Evolutionary conservation across 2,888 invertebrate genomes (phyloP).

Genomic region (Erannis defoliaria): DNA sequence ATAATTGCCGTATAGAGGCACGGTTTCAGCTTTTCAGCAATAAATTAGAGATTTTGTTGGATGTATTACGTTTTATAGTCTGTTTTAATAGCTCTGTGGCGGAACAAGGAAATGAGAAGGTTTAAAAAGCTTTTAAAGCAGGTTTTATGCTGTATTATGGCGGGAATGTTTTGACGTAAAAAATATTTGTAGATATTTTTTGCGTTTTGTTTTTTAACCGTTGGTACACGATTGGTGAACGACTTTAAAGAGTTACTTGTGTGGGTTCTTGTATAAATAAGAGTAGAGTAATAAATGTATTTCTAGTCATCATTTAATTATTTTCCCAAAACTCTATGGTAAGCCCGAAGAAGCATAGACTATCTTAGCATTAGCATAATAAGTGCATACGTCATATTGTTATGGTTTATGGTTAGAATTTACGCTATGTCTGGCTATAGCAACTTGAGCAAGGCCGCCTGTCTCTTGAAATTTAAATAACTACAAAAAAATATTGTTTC

Average conservation of each 20-base stretch:
- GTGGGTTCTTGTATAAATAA: neutral
- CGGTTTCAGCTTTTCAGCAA: conserved; percentile 30
- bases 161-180: conserved; percentile 14
- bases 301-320: too few species aligned
- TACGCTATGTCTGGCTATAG: too few species aligned
- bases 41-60: conserved; percentile 40
- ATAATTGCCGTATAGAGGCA: conserved; percentile 28
- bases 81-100: conserved; percentile 34
- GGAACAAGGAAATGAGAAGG: conserved; percentile 41
- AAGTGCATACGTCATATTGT: too few species aligned
- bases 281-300: too few species aligned
- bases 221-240: neutral
- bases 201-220: neutral
- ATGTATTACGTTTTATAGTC: conserved; percentile 40
- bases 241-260: too few species aligned
- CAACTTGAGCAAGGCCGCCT: too few species aligned
- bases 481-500: too few species aligned
- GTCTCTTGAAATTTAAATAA: too few species aligned
- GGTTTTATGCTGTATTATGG: conserved; percentile 27
- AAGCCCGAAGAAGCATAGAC: too few species aligned
- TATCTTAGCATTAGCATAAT: too few species aligned
- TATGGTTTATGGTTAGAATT: too few species aligned
- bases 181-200: conserved; percentile 7
- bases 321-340: too few species aligned
- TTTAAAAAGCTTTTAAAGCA: conserved; percentile 36